These are phyloP conservation scores for Gnathonemus echidnorhynchus DNA, from an alignment of 2,113 vertebrate genomes.

Conservation along the genomic window DNA sequence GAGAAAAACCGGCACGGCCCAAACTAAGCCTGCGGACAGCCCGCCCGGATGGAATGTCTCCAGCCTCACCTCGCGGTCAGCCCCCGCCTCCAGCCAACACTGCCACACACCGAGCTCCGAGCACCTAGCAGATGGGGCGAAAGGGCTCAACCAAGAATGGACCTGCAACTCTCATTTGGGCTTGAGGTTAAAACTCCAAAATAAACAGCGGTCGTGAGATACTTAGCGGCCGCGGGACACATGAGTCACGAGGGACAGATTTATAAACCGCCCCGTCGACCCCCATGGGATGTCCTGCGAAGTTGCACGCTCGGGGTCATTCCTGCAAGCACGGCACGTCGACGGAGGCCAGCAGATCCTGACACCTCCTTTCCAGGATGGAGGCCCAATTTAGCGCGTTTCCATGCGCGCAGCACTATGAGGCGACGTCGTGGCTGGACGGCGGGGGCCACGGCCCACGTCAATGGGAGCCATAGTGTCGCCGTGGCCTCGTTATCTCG, in stretches of 20 bases:
- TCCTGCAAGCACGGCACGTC: conserved; percentile 5
- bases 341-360: conserved; percentile 8
- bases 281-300: background rate
- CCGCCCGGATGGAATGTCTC: background rate
- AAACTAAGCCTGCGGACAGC: background rate
- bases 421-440: conserved; percentile 10
- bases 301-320: background rate
- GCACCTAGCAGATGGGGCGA: background rate
- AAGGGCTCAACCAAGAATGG: background rate
- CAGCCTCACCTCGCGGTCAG: background rate
- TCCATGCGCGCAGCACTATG: background rate
- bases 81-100: background rate
- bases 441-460: background rate
- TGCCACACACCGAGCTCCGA: background rate
- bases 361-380: conserved; percentile 6
- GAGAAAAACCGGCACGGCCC: background rate
- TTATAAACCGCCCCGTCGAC: background rate
- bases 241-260: background rate
- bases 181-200: background rate
- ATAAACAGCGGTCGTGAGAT: background rate
- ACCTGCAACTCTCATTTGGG: background rate
- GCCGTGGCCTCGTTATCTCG: conserved; percentile 8
- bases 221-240: background rate
- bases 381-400: background rate
- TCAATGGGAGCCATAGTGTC: background rate